A percentile compares a stretch with the other conserved stretches of the same genome.
Conservation (phyloP, 2,797 vertebrate species). For the Valencia hispanica region DNA sequence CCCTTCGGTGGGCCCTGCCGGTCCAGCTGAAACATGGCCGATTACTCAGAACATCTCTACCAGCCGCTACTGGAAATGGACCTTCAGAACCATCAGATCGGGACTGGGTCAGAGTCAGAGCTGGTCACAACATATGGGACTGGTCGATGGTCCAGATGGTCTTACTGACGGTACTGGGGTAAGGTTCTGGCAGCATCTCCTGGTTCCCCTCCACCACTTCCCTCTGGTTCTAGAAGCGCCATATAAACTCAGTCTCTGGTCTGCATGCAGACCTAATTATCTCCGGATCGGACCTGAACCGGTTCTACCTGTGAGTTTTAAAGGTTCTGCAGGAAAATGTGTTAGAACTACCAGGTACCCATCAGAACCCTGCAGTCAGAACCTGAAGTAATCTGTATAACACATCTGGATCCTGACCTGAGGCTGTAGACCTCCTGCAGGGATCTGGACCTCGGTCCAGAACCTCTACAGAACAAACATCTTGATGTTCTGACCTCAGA, state of each 20-base stretch:
- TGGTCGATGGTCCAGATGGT: too few relatives aligned
- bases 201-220: too few relatives aligned
- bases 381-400: not conserved
- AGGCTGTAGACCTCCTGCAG: too few relatives aligned
- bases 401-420: too few relatives aligned
- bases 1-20: too few relatives aligned
- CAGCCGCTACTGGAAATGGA: not conserved
- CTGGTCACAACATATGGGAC: too few relatives aligned
- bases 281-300: not conserved
- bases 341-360: too few relatives aligned
- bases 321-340: not conserved
- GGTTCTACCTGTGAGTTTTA: not conserved
- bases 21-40: too few relatives aligned
- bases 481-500: not conserved
- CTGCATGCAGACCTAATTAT: not conserved
- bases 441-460: too few relatives aligned
- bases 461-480: too few relatives aligned
- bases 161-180: too few relatives aligned
- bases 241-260: not conserved
- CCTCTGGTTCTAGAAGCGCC: not conserved
- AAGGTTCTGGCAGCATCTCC: too few relatives aligned
- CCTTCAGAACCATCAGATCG: not conserved
- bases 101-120: not conserved
- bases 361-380: not conserved
- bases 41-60: not conserved